Conservation (phyloP, 2,797 vertebrate species). For the Chelonia mydas region DNA sequence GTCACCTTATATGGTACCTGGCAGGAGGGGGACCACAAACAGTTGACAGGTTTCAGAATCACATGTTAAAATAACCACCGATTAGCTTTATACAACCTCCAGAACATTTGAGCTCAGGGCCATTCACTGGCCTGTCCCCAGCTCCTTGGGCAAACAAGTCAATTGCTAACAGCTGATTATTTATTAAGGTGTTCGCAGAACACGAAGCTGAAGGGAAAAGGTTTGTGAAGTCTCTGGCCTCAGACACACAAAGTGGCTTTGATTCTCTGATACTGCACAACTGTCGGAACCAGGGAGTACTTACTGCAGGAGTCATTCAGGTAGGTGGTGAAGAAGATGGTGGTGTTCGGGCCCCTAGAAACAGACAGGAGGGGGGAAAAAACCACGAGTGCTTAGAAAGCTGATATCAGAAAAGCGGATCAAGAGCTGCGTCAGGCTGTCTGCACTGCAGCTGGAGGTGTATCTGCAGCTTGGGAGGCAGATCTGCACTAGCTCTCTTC, state of each 20-base stretch:
- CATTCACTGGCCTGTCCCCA: not conserved
- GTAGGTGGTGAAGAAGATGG: conserved; percentile 89
- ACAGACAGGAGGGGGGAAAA: conserved; percentile 47
- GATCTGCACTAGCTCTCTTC: not conserved
- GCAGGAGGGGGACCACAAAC: not conserved
- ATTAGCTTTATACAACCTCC: not conserved
- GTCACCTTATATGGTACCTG: not conserved
- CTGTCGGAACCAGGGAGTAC: conserved; percentile 69
- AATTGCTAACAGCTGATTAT: not conserved
- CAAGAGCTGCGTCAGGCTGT: not conserved
- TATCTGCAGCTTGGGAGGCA: not conserved
- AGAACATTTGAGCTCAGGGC: not conserved
- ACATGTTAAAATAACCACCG: not conserved
- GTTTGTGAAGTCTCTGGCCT: not conserved
- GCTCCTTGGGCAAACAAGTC: not conserved
- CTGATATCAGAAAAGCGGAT: not conserved
- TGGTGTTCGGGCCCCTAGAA: conserved; percentile 86
- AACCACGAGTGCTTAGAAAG: not conserved
- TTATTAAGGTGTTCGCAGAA: not conserved
- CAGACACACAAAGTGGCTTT: not conserved
- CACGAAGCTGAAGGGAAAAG: not conserved
- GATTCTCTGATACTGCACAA: not conserved
- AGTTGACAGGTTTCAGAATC: not conserved
- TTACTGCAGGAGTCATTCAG: conserved; percentile 93
- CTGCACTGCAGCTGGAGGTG: no score